phyloP scores from a whole-genome alignment of 2,113 vertebrate species.

The Blennius ocellaris region DNA sequence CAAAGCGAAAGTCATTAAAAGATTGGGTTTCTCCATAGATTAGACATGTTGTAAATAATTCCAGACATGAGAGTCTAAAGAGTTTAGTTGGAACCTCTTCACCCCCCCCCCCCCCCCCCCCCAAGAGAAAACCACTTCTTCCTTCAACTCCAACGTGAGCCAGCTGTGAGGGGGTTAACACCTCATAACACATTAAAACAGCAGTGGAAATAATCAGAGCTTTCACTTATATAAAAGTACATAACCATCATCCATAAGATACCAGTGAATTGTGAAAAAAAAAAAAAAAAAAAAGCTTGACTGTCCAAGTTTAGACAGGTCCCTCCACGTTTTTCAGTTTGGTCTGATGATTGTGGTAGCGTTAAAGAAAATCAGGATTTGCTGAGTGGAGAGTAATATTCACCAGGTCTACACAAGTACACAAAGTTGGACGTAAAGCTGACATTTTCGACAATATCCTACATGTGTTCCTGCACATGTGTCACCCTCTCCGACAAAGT shows the following conservation, averaged over 20 bases:
- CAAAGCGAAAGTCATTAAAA: slow-evolving; percentile 30
- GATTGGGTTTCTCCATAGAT: slow-evolving; percentile 43
- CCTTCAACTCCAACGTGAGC: slow-evolving; percentile 26
- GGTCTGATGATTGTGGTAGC: no score
- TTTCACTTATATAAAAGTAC: not conserved
- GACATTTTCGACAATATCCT: no score
- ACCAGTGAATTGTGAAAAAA: not conserved
- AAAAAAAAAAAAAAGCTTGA: not conserved
- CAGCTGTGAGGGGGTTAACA: slow-evolving; percentile 39
- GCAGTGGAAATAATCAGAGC: not conserved
- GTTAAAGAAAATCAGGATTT: no score
- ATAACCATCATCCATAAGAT: not conserved
- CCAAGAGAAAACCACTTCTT: not conserved
- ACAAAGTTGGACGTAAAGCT: no score
- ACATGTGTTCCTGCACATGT: no score
- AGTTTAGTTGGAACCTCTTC: slow-evolving; percentile 26
- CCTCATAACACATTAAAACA: slow-evolving; percentile 7
- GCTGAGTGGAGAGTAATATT: no score
- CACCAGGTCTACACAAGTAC: no score
- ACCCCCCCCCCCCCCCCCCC: no score
- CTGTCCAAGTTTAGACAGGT: no score
- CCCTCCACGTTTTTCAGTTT: no score
- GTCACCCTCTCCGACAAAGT: no score
- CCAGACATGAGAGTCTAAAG: slow-evolving; percentile 41
- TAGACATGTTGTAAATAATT: slow-evolving; percentile 42